A percentile compares a stretch with the other conserved stretches of the same genome.
phyloP scores from a whole-genome alignment of 2,888 invertebrate genomes.

The Drosophila quasianomalipes region DNA sequence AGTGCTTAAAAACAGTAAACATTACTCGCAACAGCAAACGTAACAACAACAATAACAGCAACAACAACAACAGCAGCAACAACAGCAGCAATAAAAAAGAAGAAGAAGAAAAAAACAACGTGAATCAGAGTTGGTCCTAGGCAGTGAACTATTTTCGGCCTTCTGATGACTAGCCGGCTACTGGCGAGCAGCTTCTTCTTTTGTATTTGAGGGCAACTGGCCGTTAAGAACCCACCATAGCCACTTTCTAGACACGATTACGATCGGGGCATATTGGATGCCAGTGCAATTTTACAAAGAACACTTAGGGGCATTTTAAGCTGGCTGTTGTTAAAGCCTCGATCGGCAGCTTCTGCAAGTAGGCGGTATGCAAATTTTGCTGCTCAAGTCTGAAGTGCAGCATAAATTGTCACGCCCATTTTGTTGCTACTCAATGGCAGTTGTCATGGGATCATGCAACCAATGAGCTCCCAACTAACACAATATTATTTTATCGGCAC shows the following conservation, averaged over 20 bases:
- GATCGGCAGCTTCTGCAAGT: conserved; percentile 32
- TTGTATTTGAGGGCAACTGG: conserved; percentile 39
- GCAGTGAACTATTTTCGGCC: conserved; percentile 69
- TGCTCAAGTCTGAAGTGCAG: conserved; percentile 24
- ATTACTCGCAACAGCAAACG: conserved; percentile 11
- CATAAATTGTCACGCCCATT: conserved; percentile 48
- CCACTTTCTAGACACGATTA: conserved; percentile 73
- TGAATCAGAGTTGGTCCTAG: conserved; percentile 14
- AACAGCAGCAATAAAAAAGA: background rate
- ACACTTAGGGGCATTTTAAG: conserved; percentile 76
- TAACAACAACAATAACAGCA: conserved; percentile 8
- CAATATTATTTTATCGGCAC: background rate
- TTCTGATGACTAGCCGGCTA: conserved; percentile 68
- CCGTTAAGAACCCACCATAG: conserved; percentile 49
- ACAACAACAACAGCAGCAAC: background rate
- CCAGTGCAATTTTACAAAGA: conserved; percentile 60
- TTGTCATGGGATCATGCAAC: conserved; percentile 42
- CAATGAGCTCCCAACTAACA: conserved; percentile 6
- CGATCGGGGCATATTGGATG: conserved; percentile 47
- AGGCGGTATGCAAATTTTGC: conserved; percentile 46
- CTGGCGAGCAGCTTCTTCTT: conserved; percentile 49
- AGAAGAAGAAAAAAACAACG: background rate
- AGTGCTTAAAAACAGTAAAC: conserved; percentile 49
- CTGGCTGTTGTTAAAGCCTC: conserved; percentile 48
- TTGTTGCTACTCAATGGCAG: conserved; percentile 41